Base-by-base conservation (phyloP, 2,888 invertebrate species). In the Brachynemurus nebulosus region DNA sequence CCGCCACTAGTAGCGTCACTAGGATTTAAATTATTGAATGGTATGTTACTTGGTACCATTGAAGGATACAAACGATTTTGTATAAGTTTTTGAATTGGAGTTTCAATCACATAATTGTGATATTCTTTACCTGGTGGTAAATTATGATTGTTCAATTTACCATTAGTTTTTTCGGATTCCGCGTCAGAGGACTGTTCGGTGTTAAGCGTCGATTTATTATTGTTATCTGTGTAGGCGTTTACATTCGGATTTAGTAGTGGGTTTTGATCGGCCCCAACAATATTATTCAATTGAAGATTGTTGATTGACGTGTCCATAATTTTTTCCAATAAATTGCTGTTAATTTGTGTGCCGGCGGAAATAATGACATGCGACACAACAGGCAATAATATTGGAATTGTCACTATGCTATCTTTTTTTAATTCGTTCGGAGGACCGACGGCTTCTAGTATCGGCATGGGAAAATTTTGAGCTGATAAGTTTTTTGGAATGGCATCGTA, bases 321-420 rank as follows among this genome's bases (percentile, higher is more conserved):
- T 30, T 30, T 30, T n/a, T 30, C 30, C 3, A 30, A 6, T 30
- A 30, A 11, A 30, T 30, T 30, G 14, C 30, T 30, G 5, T 30
- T 30, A 11, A 30, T 30, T 30, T 30, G 30, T 9, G 30, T 30
- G n/a, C 30, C 30, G n/a, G 30, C 14, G n/a, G 30, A 30, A 30
- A 30, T 30, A 30, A 30, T 30, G 14, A 30, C 30, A 30, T 30
- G 30, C 30, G 30, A 30, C 30, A 30, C 30, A 30, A 30, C 30
- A 30, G 30, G 30, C 6, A 30, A 30, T 6, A 30, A 30, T 30
- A 30, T 30, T n/a, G 30, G 30, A 12, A 30, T 30, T n/a, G 30
- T 30, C n/a, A 30, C 30, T 30, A 30, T 30, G 30, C 30, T 30
- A 30, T 30, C 30, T 30, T 14, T n/a, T 30, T 30, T 30, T 30